A percentile compares a stretch with the other conserved stretches of the same genome.
Evolutionary conservation across 2,797 vertebrate species (phyloP).

Genomic region (Tragopan temminckii): DNA sequence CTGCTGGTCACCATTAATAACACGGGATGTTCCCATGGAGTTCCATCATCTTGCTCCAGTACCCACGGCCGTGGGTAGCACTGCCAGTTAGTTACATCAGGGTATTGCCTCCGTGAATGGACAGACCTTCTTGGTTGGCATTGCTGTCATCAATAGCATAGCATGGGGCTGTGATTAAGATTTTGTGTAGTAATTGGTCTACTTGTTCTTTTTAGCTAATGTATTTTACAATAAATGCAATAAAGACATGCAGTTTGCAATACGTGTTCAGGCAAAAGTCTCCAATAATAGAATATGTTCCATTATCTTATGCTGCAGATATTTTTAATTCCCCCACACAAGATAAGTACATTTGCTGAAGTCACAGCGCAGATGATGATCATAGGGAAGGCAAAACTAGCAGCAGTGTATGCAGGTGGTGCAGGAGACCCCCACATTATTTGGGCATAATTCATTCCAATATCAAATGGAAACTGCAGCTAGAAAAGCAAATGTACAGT

Average conservation of each 20-base stretch:
- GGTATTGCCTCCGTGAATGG: neutral
- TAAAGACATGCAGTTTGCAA: neutral
- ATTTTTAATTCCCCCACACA: neutral
- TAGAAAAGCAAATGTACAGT: neutral
- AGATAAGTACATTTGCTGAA: neutral
- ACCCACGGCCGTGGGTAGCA: neutral
- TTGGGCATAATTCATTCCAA: neutral
- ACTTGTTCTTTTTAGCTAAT: slow-evolving; percentile 2
- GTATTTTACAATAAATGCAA: neutral
- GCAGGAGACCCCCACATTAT: neutral
- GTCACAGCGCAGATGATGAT: neutral
- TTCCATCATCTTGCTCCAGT: neutral
- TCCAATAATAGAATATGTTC: neutral
- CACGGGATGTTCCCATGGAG: neutral
- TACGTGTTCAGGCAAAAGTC: neutral
- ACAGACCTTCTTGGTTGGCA: neutral
- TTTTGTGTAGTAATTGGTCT: neutral
- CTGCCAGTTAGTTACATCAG: neutral
- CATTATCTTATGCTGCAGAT: neutral
- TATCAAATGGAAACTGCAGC: neutral
- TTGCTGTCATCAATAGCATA: neutral
- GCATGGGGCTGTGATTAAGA: neutral
- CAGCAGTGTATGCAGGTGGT: neutral
- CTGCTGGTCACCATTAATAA: neutral
- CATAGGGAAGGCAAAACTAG: neutral